Evolutionary conservation across 2,888 invertebrate genomes (phyloP), one percentile per base, ranked within the genome.

Genomic region (Odontomyia ornata): DNA sequence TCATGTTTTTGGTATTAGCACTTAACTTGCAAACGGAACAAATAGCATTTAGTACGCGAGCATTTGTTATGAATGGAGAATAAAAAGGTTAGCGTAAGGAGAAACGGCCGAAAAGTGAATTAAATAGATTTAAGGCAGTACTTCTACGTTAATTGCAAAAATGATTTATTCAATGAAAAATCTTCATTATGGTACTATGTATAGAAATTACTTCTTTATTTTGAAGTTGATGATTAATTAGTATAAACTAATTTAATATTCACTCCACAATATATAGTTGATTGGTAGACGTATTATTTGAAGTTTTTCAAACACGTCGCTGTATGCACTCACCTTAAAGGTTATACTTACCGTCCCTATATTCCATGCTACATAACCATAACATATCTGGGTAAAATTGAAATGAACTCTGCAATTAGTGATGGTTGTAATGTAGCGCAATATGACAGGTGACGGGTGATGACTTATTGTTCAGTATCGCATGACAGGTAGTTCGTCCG

Each of bases 1-100:
- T 57, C 60, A 73, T 73, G 73, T 36, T 73, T 56, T 73, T 23
- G 36, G 57, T 43, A 73, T 73, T 73, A 73, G 73, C 73, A 60
- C 73, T 73, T 73, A 36, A 23, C 46, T 69, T 69, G 30, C 69
- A 69, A 25, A n/a, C 23, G 47, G n/a, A 36, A 30, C 47, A 69
- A 46, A 46, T 69, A 46, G 69, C 69, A 5, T 47, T 69, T 25
- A 69, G 47, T 69, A 69, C 52, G 52, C 52, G 52, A 52, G 36
- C 36, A 36, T 52, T 52, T 52, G 15, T 52, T 52, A 9, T 15
- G 52, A 2, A 18, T 9, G 52, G 52, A 15, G 18, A 4, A 18
- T 9, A 52, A 4, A 4, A 4, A 15, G 52, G 52, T 52, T 9
- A 9, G 52, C 5, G 5, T 9, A 36, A 36, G 5, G 9, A 36